Evolutionary conservation across 2,113 vertebrate genomes (phyloP), one percentile per base, ranked within the genome.

Genomic region (Diglossa brunneiventris): DNA sequence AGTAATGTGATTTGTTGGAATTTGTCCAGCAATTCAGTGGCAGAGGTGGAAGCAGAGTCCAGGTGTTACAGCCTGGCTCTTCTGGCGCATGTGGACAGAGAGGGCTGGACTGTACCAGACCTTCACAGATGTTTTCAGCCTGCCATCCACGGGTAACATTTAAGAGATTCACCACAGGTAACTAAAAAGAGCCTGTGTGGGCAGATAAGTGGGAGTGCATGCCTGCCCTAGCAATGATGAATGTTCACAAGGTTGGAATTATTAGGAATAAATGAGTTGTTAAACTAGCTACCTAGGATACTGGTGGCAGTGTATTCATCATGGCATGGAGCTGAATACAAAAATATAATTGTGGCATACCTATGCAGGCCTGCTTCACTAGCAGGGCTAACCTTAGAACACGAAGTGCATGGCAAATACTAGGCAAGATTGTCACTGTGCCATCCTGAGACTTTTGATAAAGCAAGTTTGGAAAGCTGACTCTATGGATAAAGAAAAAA

Each of bases 401-500:
- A 33, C 12, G 19, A 73, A 76, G 46, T 49, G 13, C 42, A 11
- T 39, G 50, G 66, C 56, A 85, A 39, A 44, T 56, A 61, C 19
- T 23, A 27, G 37, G 35, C 35, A 77, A 74, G 87, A 39, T 27
- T 70, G 18, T 74, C 64, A 58, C 44, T 0, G 1, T 61, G 73
- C 68, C 50, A 58, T 68, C 7, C 44, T 44, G 28, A 37, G 72
- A 23, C 31, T 95, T 96, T 86, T 56, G 44, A 35, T 53, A 74
- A 87, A 88, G 9, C 44, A 55, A 49, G 24, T 46, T 94, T 80
- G 63, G 85, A 81, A 87, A 83, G 50, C 35, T 63, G 35, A 74
- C 80, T 83, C 27, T 27, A 10, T 41, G 50, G 79, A 63, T 94
- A 70, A 94, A 95, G n/a, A n/a, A 87, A 92, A 83, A 92, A 55